Evolutionary conservation across 2,888 invertebrate species (phyloP).

Genomic region (Volucella bombylans): DNA sequence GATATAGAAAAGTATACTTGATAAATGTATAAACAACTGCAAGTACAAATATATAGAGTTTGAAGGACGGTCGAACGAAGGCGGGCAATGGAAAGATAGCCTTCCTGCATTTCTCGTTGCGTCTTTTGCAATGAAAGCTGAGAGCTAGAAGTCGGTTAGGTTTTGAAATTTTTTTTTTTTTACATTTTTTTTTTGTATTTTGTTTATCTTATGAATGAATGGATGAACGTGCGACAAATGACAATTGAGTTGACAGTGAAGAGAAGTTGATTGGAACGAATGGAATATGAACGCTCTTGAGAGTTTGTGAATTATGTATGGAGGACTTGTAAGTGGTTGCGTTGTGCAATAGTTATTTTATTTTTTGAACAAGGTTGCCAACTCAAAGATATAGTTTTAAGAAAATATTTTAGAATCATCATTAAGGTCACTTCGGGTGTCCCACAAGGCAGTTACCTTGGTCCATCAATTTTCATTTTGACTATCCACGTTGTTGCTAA

Average conservation of each 20-base stretch:
- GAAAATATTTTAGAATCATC: too few species aligned
- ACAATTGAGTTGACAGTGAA: slow-evolving; percentile 42
- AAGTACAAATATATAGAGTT: too few species aligned
- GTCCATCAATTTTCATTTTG: too few species aligned
- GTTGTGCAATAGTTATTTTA: too few species aligned
- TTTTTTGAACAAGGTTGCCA: neutral
- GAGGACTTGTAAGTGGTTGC: neutral
- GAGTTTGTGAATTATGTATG: slow-evolving; percentile 6
- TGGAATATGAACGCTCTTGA: slow-evolving; percentile 34
- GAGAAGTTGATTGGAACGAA: slow-evolving; percentile 18
- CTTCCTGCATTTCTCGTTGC: neutral
- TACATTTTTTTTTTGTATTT: neutral
- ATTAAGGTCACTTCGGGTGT: too few species aligned
- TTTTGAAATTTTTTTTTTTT: slow-evolving; percentile 20
- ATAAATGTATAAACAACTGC: too few species aligned
- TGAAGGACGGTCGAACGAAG: too few species aligned
- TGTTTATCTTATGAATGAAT: slow-evolving; percentile 25
- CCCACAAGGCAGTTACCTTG: too few species aligned
- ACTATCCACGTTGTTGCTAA: too few species aligned
- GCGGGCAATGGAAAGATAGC: neutral
- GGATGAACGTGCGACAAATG: slow-evolving; percentile 43
- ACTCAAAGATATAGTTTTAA: neutral
- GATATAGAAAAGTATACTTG: neutral
- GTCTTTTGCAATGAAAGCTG: slow-evolving; percentile 33
- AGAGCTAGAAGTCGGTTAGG: slow-evolving; percentile 36